phyloP scores from a whole-genome alignment of 2,888 invertebrate genomes.

The Colletes collaris region DNA sequence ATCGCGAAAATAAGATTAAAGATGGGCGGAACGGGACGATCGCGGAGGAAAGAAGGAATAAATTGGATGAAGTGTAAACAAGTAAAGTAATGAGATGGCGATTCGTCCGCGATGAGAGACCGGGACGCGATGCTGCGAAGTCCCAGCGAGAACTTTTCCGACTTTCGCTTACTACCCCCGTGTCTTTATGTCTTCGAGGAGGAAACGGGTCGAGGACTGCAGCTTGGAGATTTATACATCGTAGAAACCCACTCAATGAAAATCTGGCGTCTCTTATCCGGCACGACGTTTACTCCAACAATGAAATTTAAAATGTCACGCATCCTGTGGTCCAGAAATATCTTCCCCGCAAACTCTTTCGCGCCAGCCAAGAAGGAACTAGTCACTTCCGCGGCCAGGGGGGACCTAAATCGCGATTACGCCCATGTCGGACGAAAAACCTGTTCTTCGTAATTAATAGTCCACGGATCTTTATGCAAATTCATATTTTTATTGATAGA shows the following conservation, averaged over 20 bases:
- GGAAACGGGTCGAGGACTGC: constrained; percentile 49
- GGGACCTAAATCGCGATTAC: background rate
- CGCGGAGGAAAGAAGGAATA: constrained; percentile 13
- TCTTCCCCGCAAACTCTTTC: constrained; percentile 10
- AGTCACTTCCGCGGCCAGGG: background rate
- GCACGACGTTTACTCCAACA: constrained; percentile 37
- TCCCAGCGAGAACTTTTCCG: constrained; percentile 5
- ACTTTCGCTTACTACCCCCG: constrained; percentile 35
- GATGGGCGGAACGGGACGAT: constrained; percentile 11
- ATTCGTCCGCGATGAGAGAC: constrained; percentile 15
- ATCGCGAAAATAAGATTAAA: constrained; percentile 33
- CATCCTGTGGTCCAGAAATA: constrained; percentile 29
- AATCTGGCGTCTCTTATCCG: constrained; percentile 53
- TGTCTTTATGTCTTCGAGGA: constrained; percentile 18
- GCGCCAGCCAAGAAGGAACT: constrained; percentile 8
- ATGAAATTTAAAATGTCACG: constrained; percentile 50
- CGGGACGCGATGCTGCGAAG: background rate
- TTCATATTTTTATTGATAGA: too few relatives aligned
- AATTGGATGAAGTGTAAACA: constrained; percentile 37
- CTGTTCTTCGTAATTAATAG: background rate
- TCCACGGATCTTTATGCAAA: too few relatives aligned
- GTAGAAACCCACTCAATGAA: constrained; percentile 50
- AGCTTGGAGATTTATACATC: constrained; percentile 40
- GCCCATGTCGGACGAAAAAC: too few relatives aligned
- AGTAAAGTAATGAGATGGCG: background rate